Conservation (phyloP, 2,113 vertebrate species). For the Engystomops pustulosus region DNA sequence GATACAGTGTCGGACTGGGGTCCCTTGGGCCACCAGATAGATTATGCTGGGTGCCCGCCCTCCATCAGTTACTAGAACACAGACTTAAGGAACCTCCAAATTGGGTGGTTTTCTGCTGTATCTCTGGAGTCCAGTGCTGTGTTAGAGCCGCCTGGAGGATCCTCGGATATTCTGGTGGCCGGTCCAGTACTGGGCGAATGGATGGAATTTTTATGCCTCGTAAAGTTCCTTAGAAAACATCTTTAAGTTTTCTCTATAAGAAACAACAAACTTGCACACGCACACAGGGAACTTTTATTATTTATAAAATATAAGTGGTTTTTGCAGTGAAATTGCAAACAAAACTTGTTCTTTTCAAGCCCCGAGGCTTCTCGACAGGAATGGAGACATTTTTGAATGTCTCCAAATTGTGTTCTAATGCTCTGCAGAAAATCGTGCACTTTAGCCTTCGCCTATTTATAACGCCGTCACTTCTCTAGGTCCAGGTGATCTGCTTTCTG, state of each 20-base stretch:
- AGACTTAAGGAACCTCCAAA: no score
- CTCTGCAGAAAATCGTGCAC: conserved; percentile 20
- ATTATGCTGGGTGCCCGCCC: no score
- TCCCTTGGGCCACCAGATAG: no score
- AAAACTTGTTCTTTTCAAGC: conserved; percentile 17
- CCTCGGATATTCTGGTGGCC: no score
- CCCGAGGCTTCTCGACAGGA: conserved; percentile 21
- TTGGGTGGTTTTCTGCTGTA: no score
- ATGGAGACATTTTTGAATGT: neutral
- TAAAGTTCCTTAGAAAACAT: neutral
- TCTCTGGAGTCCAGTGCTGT: no score
- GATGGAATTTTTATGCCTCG: no score
- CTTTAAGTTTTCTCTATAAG: neutral
- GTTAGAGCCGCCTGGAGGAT: no score
- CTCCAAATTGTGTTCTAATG: conserved; percentile 16
- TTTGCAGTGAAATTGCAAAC: conserved; percentile 19
- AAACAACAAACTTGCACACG: no score
- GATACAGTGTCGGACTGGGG: no score
- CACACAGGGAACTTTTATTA: conserved; percentile 13
- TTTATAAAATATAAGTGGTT: conserved; percentile 27
- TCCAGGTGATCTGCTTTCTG: neutral
- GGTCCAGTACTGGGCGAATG: no score
- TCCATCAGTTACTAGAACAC: no score
- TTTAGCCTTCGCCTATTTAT: conserved; percentile 30
- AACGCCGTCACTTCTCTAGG: neutral